Evolutionary conservation across 2,888 invertebrate species (phyloP).

Genomic region (Ophioninae sp.): DNA sequence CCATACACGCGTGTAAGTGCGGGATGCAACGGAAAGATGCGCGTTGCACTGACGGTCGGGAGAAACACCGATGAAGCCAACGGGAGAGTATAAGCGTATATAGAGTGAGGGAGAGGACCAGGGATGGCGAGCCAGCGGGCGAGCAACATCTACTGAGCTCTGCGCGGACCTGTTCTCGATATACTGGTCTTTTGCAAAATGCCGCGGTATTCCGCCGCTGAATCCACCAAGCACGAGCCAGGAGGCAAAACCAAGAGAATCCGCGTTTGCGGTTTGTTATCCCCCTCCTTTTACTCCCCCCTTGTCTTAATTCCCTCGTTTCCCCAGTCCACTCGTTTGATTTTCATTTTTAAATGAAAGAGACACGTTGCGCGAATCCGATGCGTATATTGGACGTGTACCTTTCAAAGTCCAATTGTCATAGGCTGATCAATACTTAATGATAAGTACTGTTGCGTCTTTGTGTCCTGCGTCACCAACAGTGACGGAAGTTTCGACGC

Average conservation of each 20-base stretch:
- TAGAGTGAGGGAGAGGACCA: slow-evolving; percentile 49
- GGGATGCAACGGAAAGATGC: slow-evolving; percentile 49
- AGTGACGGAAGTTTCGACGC: no score
- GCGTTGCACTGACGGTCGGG: slow-evolving; percentile 19
- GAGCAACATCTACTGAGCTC: slow-evolving; percentile 21
- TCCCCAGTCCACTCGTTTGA: background rate
- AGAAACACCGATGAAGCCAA: slow-evolving; percentile 24
- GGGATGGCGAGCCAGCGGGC: slow-evolving; percentile 10
- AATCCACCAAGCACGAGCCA: slow-evolving; percentile 31
- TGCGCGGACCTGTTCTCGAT: slow-evolving; percentile 75
- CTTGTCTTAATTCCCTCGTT: slow-evolving; percentile 14
- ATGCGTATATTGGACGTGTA: background rate
- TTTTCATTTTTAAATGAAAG: slow-evolving; percentile 13
- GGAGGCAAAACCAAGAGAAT: slow-evolving; percentile 25
- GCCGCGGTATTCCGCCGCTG: slow-evolving; percentile 72
- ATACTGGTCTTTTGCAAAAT: slow-evolving; percentile 75
- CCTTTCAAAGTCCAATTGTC: background rate
- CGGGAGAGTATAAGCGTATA: slow-evolving; percentile 32
- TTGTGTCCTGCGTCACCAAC: background rate
- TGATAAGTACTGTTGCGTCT: background rate
- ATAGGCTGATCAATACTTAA: background rate
- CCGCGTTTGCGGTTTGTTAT: slow-evolving; percentile 17
- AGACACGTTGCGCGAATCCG: background rate
- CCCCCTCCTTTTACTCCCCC: background rate
- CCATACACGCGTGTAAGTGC: slow-evolving; percentile 14